Conservation (phyloP, 2,797 vertebrate genomes). For the Liasis olivaceus region DNA sequence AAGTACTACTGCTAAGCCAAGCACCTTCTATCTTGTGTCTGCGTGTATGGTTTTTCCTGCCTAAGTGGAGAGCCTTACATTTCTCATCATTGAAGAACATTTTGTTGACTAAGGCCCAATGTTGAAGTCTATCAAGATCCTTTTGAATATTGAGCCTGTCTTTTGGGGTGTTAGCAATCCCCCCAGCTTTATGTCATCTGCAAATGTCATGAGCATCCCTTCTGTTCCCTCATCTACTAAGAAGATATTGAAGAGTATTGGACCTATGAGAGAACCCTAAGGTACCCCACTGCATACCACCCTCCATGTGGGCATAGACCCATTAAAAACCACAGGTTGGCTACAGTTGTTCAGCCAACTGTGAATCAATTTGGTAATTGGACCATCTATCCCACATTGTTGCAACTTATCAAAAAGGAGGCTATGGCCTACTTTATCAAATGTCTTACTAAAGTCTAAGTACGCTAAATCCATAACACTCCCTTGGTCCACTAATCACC, state of each 20-base stretch:
- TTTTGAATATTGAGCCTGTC: background rate
- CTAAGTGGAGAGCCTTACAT: background rate
- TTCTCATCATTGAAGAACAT: background rate
- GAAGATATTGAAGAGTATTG: background rate
- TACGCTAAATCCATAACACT: background rate
- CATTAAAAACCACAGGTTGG: background rate
- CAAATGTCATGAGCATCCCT: background rate
- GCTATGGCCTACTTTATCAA: background rate
- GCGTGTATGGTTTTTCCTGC: background rate
- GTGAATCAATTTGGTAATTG: background rate
- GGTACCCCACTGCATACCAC: background rate
- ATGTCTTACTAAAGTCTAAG: background rate
- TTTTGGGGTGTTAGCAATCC: background rate
- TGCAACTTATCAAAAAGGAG: background rate
- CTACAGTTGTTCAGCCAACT: background rate
- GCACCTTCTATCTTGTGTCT: background rate
- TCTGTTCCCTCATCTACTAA: background rate
- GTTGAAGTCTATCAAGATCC: background rate
- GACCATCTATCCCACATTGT: background rate
- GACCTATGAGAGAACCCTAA: background rate
- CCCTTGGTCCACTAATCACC: background rate
- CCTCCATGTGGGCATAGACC: background rate
- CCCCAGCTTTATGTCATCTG: background rate
- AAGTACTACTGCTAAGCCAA: background rate
- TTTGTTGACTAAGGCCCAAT: background rate